Evolutionary conservation across 2,888 invertebrate genomes (phyloP).

Genomic region (Salpingus planirostris): DNA sequence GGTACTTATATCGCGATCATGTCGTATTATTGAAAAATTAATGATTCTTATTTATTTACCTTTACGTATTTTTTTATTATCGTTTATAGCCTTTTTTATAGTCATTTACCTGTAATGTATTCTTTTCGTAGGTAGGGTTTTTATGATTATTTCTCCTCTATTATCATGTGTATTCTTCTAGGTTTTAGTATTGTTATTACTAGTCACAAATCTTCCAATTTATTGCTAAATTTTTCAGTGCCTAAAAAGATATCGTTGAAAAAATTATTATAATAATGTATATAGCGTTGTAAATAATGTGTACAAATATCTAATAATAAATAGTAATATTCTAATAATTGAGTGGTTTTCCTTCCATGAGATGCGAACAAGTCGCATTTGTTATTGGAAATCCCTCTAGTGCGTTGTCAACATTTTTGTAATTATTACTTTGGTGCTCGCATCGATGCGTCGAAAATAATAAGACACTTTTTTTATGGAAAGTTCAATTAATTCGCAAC

Average conservation of each 20-base stretch:
- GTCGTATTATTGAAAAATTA: constrained; percentile 9
- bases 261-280: constrained; percentile 10
- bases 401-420: too few relatives aligned
- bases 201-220: constrained; percentile 17
- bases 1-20: constrained; percentile 11
- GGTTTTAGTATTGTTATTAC: constrained; percentile 15
- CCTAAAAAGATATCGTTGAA: constrained; percentile 15
- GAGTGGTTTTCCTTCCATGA: too few relatives aligned
- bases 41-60: constrained; percentile 3
- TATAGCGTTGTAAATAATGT: constrained; percentile 13
- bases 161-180: constrained; percentile 7
- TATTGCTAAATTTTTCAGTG: constrained; percentile 17
- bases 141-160: too few relatives aligned
- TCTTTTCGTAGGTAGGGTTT: too few relatives aligned
- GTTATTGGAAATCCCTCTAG: too few relatives aligned
- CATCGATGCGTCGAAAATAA: too few relatives aligned
- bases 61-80: constrained; percentile 4
- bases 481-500: too few relatives aligned
- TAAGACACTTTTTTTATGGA: too few relatives aligned
- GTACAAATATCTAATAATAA: constrained; percentile 12
- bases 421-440: too few relatives aligned
- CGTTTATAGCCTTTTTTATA: constrained; percentile 4
- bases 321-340: constrained; percentile 11
- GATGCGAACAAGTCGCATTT: too few relatives aligned
- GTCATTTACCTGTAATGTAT: constrained; percentile 1